Evolutionary conservation across 2,797 vertebrate species (phyloP).

Genomic region (Menidia menidia): DNA sequence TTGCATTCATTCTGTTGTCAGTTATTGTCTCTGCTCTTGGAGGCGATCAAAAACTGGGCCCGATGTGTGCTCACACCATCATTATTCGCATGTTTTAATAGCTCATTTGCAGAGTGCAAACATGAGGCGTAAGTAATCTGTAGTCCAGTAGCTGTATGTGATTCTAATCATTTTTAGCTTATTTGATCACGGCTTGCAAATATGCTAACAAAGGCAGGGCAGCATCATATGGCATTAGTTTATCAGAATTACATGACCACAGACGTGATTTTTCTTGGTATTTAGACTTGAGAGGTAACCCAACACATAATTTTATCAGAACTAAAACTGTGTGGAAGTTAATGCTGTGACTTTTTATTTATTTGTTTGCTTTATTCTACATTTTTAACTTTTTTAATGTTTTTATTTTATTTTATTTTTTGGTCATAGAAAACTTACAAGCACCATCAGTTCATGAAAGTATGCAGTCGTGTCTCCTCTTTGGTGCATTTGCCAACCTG

Average conservation of each 20-base stretch:
- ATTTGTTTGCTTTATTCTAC: not conserved
- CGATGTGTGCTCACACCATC: not conserved
- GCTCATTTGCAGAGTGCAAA: not conserved
- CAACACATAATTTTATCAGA: not conserved
- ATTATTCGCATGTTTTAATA: conserved; percentile 1
- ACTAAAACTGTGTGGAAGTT: not conserved
- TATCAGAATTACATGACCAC: too few species aligned
- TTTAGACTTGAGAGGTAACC: not conserved
- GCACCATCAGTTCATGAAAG: not conserved
- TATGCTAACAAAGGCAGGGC: too few species aligned
- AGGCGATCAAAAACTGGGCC: conserved; percentile 17
- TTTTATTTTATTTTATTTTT: not conserved
- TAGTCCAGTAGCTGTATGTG: not conserved
- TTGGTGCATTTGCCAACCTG: conserved; percentile 49
- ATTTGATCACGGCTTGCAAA: too few species aligned
- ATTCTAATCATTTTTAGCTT: not conserved
- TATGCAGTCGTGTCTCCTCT: conserved; percentile 32
- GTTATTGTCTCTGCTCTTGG: conserved; percentile 56
- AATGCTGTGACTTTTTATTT: not conserved
- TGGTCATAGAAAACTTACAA: not conserved
- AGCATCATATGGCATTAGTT: too few species aligned
- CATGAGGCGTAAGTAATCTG: not conserved
- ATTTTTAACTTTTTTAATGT: not conserved
- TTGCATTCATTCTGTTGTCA: conserved; percentile 59
- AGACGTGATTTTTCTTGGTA: too few species aligned